phyloP scores from a whole-genome alignment of 64 coral and sea anemone species.

The Porites australiensis region DNA sequence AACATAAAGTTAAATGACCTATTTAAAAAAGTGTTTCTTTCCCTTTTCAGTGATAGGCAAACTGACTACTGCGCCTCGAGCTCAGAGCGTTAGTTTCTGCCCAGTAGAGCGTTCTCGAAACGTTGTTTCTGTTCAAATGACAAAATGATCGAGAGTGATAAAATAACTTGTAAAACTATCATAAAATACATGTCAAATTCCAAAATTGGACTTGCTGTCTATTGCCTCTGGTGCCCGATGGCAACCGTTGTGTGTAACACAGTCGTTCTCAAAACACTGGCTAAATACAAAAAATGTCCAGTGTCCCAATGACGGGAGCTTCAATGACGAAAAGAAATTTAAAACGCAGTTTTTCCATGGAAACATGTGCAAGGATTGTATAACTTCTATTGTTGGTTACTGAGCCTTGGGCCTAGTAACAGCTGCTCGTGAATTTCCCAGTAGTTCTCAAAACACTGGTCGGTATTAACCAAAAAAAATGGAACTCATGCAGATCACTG shows the following conservation, averaged over 20 bases:
- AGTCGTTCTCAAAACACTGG: conserved; percentile 56
- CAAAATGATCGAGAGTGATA: neutral
- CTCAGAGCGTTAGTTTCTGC: conserved; percentile 1
- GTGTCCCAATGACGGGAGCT: no score
- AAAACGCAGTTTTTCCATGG: neutral
- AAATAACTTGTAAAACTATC: neutral
- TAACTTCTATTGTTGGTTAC: neutral
- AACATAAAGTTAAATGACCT: neutral
- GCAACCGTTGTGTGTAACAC: neutral
- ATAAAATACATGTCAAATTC: no score
- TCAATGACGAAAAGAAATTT: conserved; percentile 24
- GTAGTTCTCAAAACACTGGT: conserved; percentile 61
- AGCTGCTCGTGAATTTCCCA: neutral
- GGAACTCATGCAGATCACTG: neutral
- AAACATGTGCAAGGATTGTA: neutral
- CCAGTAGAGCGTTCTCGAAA: conserved; percentile 39
- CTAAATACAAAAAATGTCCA: neutral
- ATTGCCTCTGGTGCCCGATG: neutral
- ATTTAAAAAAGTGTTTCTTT: neutral
- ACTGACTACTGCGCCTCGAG: conserved; percentile 25
- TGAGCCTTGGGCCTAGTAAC: conserved; percentile 43
- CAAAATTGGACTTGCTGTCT: neutral
- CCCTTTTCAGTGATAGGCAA: neutral
- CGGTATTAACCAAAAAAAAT: neutral
- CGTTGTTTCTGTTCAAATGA: neutral